Conservation (phyloP, 2,113 vertebrate genomes). For the Heterotis niloticus region DNA sequence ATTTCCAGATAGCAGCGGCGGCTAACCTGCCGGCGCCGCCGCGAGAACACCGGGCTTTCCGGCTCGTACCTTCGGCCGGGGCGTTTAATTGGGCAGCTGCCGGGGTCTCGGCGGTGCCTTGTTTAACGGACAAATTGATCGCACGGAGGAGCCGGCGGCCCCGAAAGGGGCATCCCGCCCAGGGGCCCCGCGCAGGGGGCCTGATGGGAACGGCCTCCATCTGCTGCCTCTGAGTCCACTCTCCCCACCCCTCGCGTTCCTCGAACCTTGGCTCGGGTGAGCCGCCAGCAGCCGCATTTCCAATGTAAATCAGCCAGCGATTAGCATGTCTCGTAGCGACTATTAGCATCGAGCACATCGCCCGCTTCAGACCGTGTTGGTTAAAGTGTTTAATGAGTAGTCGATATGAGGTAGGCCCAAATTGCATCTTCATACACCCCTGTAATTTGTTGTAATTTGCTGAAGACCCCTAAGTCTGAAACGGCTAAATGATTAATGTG, state of each 20-base stretch:
- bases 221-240: neutral
- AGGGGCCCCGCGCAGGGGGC: neutral
- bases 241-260: neutral
- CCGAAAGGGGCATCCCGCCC: no score
- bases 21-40: neutral
- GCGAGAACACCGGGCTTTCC: no score
- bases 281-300: neutral
- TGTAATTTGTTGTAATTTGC: neutral
- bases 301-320: neutral
- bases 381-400: slow-evolving; percentile 10
- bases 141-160: neutral
- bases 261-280: neutral
- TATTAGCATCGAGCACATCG: neutral
- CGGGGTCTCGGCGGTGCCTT: neutral
- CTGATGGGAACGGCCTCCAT: neutral
- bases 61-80: neutral
- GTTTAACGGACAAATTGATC: slow-evolving; percentile 2
- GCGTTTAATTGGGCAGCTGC: slow-evolving; percentile 17
- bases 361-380: neutral
- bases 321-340: neutral
- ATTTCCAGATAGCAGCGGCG: slow-evolving; percentile 10
- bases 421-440: slow-evolving; percentile 6
- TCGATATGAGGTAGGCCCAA: slow-evolving; percentile 1
- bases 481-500: slow-evolving; percentile 7
- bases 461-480: neutral